phyloP scores from a whole-genome alignment of 2,888 invertebrate species.

The Trichacis sp. region DNA sequence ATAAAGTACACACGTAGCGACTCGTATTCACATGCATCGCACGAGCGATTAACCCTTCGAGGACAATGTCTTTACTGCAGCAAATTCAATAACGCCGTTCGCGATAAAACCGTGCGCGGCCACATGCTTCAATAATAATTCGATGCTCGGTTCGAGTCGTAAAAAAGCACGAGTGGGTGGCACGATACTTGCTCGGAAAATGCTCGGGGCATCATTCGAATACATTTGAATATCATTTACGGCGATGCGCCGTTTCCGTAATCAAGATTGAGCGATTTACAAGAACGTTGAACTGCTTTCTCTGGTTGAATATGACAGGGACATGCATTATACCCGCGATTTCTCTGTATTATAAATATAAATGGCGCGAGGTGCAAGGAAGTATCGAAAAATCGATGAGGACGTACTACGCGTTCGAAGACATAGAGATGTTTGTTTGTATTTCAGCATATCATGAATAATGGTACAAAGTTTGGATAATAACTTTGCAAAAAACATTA shows the following conservation, averaged over 20 bases:
- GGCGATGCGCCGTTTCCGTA: neutral
- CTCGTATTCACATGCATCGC: slow-evolving; percentile 10
- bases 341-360: neutral
- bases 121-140: neutral
- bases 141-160: neutral
- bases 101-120: neutral
- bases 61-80: slow-evolving; percentile 13
- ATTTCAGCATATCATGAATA: too few relatives aligned
- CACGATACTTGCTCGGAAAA: neutral
- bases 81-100: slow-evolving; percentile 10
- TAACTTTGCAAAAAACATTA: too few relatives aligned
- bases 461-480: too few relatives aligned
- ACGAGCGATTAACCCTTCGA: slow-evolving; percentile 28
- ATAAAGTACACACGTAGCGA: slow-evolving; percentile 5
- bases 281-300: neutral
- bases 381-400: neutral
- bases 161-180: neutral
- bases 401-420: neutral
- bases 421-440: neutral
- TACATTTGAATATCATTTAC: slow-evolving; percentile 4
- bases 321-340: neutral
- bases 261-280: slow-evolving; percentile 4
- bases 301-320: neutral
- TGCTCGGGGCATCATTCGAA: slow-evolving; percentile 3
- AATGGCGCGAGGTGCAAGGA: neutral